A percentile compares a stretch with the other conserved stretches of the same genome.
phyloP scores from a whole-genome alignment of 2,113 vertebrate genomes.

The Calonectris borealis region DNA sequence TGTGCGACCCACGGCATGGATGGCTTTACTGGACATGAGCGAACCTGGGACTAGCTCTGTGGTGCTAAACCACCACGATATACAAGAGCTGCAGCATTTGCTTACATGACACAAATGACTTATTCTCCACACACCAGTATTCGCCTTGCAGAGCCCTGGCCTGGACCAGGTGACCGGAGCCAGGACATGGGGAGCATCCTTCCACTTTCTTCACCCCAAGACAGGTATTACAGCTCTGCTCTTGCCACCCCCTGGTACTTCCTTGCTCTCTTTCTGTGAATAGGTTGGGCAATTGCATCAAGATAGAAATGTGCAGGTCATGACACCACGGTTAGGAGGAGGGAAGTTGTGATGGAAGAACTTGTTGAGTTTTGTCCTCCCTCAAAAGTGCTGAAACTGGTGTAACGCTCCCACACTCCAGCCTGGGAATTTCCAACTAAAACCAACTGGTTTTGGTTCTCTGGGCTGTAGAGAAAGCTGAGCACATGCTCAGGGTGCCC shows the following conservation, averaged over 20 bases:
- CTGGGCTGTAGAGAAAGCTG: not conserved
- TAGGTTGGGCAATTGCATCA: not conserved
- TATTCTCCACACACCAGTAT: not conserved
- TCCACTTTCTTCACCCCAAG: not conserved
- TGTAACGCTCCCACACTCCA: not conserved
- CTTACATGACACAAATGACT: accelerated
- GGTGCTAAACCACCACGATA: not conserved
- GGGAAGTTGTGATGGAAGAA: not conserved
- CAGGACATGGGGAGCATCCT: not conserved
- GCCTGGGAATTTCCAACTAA: not conserved
- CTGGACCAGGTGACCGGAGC: not conserved
- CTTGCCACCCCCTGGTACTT: not conserved
- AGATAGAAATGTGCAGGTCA: not conserved
- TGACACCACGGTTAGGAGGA: accelerated
- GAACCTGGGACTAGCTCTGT: not conserved
- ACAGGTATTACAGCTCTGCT: not conserved
- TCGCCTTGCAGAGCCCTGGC: not conserved
- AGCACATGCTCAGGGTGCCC: not conserved
- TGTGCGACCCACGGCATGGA: not conserved
- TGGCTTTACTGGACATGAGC: not conserved
- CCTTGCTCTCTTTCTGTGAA: not conserved
- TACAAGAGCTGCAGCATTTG: not conserved
- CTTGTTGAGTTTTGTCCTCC: not conserved
- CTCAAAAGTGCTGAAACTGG: not conserved
- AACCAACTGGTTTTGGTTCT: not conserved